Conservation (phyloP, 2,888 invertebrate species). For the Caenorhabditis parvicauda region DNA sequence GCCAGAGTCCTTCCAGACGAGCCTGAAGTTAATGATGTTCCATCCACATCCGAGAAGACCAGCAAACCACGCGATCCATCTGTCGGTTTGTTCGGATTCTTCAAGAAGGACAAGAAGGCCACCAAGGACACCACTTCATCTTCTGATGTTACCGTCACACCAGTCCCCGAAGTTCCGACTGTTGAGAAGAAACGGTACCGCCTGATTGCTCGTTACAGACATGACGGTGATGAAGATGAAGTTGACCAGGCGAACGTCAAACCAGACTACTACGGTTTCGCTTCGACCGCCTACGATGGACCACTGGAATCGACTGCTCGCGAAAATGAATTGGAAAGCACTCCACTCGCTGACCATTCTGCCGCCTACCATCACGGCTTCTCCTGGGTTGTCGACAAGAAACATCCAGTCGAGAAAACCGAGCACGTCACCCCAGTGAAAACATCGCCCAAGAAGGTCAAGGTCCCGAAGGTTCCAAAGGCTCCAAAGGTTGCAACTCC, state of each 20-base stretch:
- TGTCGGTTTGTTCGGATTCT: slow-evolving; percentile 17
- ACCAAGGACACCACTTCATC: slow-evolving; percentile 6
- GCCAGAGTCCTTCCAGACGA: slow-evolving; percentile 12
- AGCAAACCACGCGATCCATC: no score
- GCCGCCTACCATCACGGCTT: slow-evolving; percentile 21
- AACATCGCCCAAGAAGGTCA: slow-evolving; percentile 16
- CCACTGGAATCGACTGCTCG: slow-evolving; percentile 13
- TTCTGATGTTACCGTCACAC: slow-evolving; percentile 9
- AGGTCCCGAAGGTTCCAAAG: no score
- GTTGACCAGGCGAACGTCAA: no score
- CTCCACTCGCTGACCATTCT: slow-evolving; percentile 14
- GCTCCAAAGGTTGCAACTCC: slow-evolving; percentile 4
- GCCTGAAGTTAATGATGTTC: slow-evolving; percentile 5
- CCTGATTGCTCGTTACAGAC: slow-evolving; percentile 10
- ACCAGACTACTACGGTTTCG: slow-evolving; percentile 7
- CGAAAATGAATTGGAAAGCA: slow-evolving; percentile 8
- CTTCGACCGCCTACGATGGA: slow-evolving; percentile 9
- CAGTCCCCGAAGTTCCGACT: neutral
- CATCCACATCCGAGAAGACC: neutral
- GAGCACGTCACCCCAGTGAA: no score
- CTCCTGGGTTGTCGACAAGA: slow-evolving; percentile 11
- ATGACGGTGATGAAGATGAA: slow-evolving; percentile 12
- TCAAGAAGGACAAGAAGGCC: slow-evolving; percentile 7
- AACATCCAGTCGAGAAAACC: slow-evolving; percentile 10
- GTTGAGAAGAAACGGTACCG: slow-evolving; percentile 5